phyloP scores from a whole-genome alignment of 2,797 vertebrate genomes.

The Strix occidentalis region DNA sequence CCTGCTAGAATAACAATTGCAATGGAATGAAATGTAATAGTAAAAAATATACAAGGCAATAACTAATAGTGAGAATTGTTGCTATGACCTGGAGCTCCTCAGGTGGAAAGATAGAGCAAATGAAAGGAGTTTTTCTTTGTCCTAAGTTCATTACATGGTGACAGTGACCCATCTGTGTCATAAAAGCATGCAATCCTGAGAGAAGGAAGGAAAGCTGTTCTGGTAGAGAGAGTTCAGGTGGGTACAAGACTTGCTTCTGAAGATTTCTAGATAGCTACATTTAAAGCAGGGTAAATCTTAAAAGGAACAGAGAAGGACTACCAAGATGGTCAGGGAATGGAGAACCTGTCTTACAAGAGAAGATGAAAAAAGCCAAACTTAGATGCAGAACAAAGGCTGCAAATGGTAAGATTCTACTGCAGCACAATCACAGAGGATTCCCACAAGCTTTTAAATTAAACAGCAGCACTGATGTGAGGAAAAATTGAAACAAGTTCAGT shows the following conservation, averaged over 20 bases:
- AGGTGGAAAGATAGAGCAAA: not conserved
- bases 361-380: not conserved
- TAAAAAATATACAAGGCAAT: not conserved
- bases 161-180: not conserved
- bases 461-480: not conserved
- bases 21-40: not conserved
- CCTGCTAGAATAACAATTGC: not conserved
- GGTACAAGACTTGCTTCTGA: not conserved
- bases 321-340: not conserved
- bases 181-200: not conserved
- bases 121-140: not conserved
- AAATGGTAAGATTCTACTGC: not conserved
- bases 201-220: not conserved
- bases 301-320: not conserved
- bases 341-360: not conserved
- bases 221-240: not conserved
- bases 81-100: not conserved
- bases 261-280: not conserved
- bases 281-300: not conserved
- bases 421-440: not conserved
- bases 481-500: not conserved
- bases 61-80: not conserved
- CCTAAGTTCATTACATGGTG: not conserved
- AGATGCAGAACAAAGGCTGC: not conserved
- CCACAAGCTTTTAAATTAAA: not conserved